Base-by-base conservation (phyloP, 2,888 invertebrate species). In the Hedya salicella region DNA sequence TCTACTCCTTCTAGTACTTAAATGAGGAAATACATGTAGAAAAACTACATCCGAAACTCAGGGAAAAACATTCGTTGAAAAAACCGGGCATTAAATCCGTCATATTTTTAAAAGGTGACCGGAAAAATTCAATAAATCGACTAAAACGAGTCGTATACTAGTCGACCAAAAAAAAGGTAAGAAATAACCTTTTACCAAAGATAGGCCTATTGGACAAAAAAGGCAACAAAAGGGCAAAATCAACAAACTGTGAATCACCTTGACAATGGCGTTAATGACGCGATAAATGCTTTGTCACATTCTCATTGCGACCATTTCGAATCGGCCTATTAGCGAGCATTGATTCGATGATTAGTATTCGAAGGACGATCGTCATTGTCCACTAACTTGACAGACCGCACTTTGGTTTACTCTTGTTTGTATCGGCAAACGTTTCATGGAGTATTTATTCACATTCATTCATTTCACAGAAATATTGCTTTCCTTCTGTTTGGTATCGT, bases 291-390 rank as follows among this genome's bases (percentile, higher is more conserved):
- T 25, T 30, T 30, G 44, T 56, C 42, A 11, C 42, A 30, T 57
- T 44, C 17, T n/a, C n/a, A n/a, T n/a, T n/a, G 46, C 44, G 17
- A 32, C 57, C 44, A 46, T 32, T 32, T 11, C 32, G 44, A 57
- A 57, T 57, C 56, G 42, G 54, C 42, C 17, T 8, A 57, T 46
- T 56, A 56, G 25, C 40, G n/a, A 9, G 39, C 14, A 36, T 42
- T 6, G 17, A 57, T 32, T 48, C 21, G 21, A n/a, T 30, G 57
- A 46, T 57, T 57, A 32, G 57, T 57, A 57, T 57, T 32, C 57
- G 32, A 57, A 32, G 44, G 57, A 57, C 44, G 44, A 9, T 3
- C 17, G 44, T n/a, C 44, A 57, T 57, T 57, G 57, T 57, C 57
- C 57, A 32, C 44, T n/a, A 32, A 32, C 30, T 13, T 57, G 57